Evolutionary conservation across 2,888 invertebrate species (phyloP), one percentile per base, ranked within the genome.

Genomic region (Neoitamus cyanurus): DNA sequence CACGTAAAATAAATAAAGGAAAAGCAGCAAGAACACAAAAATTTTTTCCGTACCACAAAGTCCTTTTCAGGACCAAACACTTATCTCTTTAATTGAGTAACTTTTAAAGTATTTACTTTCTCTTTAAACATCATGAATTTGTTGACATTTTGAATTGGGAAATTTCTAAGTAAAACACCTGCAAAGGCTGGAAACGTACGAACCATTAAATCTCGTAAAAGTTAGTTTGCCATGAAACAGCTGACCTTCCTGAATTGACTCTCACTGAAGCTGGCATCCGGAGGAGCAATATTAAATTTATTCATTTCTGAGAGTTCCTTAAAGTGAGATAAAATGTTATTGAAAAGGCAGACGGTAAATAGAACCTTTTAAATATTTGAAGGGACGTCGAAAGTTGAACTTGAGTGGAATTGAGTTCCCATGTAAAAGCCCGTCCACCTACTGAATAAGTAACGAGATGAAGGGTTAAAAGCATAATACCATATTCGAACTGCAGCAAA

Each of bases 361-460:
- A 46, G 46, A 46, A 28, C 4, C 37, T 30, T 77, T 77, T 77
- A 77, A 58, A 77, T 31, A 77, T 77, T 77, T 77, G n/a, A 77
- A 46, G 11, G 15, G 28, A 77, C 46, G 25, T 25, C 46, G 48
- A 77, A 77, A 58, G 58, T 58, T 58, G 20, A 25, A 28, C 46
- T 30, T 11, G 7, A 77, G 4, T 37, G 42, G 28, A 77, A 77
- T 46, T 77, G 77, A 77, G 42, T 77, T 77, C 28, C 28, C 25
- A 42, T 42, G 48, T 77, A 28, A 77, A 77, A 46, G 13, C 31
- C 31, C 31, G 13, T 30, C n/a, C 4, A 46, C 3, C 30, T 48
- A 13, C 28, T 77, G 77, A 77, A 77, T 77, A 77, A 77, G 28
- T 77, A n/a, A 77, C 2, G 6, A 31, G 58, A 58, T 25, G 58